Evolutionary conservation across 1,140 invertebrate genomes (phyloP).

Genomic region (Eulimnadia texana): DNA sequence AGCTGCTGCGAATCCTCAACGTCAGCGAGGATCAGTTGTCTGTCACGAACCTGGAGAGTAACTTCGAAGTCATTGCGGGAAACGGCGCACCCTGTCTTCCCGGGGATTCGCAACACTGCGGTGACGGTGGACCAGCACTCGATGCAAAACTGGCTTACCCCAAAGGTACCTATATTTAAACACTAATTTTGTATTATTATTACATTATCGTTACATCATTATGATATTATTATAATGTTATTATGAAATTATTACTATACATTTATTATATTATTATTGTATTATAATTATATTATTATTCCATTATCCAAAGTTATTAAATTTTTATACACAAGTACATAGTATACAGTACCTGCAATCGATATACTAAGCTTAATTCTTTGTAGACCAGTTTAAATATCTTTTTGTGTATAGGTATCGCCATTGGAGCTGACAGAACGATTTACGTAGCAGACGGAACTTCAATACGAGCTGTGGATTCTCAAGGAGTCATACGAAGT

Average conservation of each 20-base stretch:
- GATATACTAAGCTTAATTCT: neutral
- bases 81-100: conserved; percentile 89
- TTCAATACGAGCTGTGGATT: conserved; percentile 79
- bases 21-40: conserved; percentile 13
- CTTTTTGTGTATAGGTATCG: conserved; percentile 37
- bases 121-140: conserved; percentile 78
- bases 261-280: no score
- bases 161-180: conserved; percentile 69
- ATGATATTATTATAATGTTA: no score
- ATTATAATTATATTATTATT: no score
- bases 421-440: conserved; percentile 74
- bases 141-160: conserved; percentile 86
- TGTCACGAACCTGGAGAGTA: conserved; percentile 48
- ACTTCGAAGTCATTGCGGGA: conserved; percentile 80
- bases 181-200: no score
- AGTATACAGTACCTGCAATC: no score
- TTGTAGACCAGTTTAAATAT: no score
- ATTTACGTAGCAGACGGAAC: conserved; percentile 91
- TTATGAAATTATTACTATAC: no score
- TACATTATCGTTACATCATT: no score
- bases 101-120: conserved; percentile 74
- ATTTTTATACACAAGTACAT: no score
- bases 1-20: conserved; percentile 37
- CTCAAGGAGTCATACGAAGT: conserved; percentile 81
- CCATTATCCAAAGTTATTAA: no score